Evolutionary conservation across 53 echinoderm and acorn worm species (phyloP), one percentile per base, ranked within the genome.

Genomic region (Henricia sp.): DNA sequence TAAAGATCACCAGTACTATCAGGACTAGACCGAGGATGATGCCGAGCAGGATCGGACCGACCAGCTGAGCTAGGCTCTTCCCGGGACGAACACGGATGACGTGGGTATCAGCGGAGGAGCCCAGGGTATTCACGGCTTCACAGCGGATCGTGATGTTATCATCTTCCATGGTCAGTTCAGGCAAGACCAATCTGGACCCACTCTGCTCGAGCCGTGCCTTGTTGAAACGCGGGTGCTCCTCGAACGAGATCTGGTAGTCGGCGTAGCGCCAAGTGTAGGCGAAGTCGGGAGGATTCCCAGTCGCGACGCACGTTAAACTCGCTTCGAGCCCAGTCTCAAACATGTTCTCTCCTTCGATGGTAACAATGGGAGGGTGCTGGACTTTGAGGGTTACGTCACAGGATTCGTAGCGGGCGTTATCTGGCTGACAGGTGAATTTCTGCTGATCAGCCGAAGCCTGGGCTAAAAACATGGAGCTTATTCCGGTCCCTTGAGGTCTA

Each of bases 11-110:
- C 33, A 87, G 37, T 3, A 91, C 75, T 24, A 87, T 52, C 50
- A 84, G 27, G 0, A 91, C 83, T 37, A 91, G 67, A 23, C 80
- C 52, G 26, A 91, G 44, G 42, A 91, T 87, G 70, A 84, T 70
- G 0, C 52, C 84, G 1, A 91, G 37, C 0, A 91, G 57, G 64
- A 87, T 84, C 0, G 91, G 91, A 16, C 91, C 91, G 21, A 91
- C 36, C 32, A 83, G 53, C 44, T 76, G 76, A 35, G 87, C 87
- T 26, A 84, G 40, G 17, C 84, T 82, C 44, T 66, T 85, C 3
- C 87, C 74, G 5, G 67, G 66, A 4, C 29, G 62, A 9, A 68
- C 75, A 1, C 42, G 26, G 26, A 91, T 83, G 28, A 48, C 65
- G 26, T 62, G 76, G 1, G 37, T 16, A 0, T 16, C 56, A 3